Evolutionary conservation across 2,888 invertebrate genomes (phyloP), one percentile per base, ranked within the genome.

Genomic region (Ommatoiulus sabulosus): DNA sequence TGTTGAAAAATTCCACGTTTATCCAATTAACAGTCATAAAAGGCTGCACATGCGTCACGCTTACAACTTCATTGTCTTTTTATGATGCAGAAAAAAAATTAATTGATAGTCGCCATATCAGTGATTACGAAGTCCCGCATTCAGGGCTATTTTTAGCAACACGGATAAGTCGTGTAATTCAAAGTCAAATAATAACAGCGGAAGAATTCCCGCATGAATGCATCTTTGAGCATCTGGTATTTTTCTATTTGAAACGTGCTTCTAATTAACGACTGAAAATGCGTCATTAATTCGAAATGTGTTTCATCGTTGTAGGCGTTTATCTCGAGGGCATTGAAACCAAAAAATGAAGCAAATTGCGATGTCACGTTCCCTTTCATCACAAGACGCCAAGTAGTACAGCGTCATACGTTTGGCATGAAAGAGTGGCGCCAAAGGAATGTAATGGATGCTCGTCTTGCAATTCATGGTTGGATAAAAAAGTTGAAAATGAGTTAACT

Each of bases 61-160:
- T 35, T 80, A 80, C 35, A 20, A 80, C 35, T 80, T 80, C 80
- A 80, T 80, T 80, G 80, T 80, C 80, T 35, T 80, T 57, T 80
- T 80, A 80, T 35, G 80, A 80, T 80, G 24, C 12, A 80, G 80
- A 80, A 80, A 80, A 80, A 52, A n/a, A 80, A 5, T 6, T 80
- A 80, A 80, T 80, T 80, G 35, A 80, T 80, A 35, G 35, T 12
- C 80, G 35, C 35, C 12, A 12, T 1, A 80, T 35, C 8, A 24
- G 35, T 80, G 80, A 80, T 80, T 80, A 80, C 8, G n/a, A n/a
- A 80, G 80, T 10, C 35, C 80, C 12, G 24, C 24, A 80, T 80
- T 80, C 80, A 80, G 24, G 10, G 80, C 80, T 80, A 80, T 80
- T 80, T 80, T 80, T 80, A 80, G 80, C 35, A 12, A 35, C 80